Evolutionary conservation across 2,888 invertebrate species (phyloP), one percentile per base, ranked within the genome.

Genomic region (Helleia helle): DNA sequence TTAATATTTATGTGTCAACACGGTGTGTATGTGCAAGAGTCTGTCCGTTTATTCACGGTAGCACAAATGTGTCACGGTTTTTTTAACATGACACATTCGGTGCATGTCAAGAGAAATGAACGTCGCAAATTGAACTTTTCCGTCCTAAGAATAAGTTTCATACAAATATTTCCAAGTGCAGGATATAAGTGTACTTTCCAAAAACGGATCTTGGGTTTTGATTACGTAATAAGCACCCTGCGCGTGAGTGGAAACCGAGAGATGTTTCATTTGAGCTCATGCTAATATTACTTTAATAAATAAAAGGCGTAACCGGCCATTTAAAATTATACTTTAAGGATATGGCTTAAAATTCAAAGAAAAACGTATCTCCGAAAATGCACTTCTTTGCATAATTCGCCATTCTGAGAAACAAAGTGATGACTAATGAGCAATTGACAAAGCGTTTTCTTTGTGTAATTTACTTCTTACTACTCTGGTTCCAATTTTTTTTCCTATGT

Each of bases 11-110:
- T 40, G 30, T 31, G 30, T 31, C 30, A 40, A 30, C 45, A 40
- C 38, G 44, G 44, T 68, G 67, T 68, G 63, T 66, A 62, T 68
- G 70, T 74, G 65, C 66, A 71, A 64, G 56, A 53, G 54, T 71
- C 54, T 70, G 77, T 70, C 68, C 74, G 64, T 76, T 81, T 81
- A 75, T 70, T 57, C 72, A 79, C 72, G 80, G 76, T 75, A 61
- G 60, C 68, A 72, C 66, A 71, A 71, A 69, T 59, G 62, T 65
- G 73, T 67, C 71, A 77, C 69, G 74, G 71, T 69, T 59, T 59
- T n/a, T n/a, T n/a, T n/a, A n/a, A n/a, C n/a, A n/a, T 68, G 59
- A 50, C 42, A 57, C 47, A 48, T 39, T 40, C 60, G n/a, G 39
- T 39, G 38, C 25, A 15, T 36, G 39, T 1, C 14, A 25, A 31